Conservation (phyloP, 1,140 invertebrate genomes). For the Nylanderia fulva region DNA sequence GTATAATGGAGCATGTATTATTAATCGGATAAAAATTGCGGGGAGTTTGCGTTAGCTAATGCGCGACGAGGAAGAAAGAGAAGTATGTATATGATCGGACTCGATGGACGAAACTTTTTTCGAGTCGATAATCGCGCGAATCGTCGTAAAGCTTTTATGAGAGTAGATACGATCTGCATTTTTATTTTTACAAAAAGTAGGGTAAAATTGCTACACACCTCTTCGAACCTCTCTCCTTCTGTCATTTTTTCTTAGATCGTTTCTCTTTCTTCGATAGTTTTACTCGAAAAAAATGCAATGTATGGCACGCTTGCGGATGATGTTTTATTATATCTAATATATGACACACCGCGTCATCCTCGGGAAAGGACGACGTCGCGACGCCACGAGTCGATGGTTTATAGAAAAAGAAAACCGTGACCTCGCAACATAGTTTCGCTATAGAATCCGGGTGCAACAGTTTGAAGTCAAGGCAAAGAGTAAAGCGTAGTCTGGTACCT, state of each 20-base stretch:
- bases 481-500: slow-evolving; percentile 4
- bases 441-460: slow-evolving; percentile 36
- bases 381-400: background rate
- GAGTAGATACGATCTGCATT: slow-evolving; percentile 10
- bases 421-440: slow-evolving; percentile 14
- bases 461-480: slow-evolving; percentile 41
- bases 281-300: background rate
- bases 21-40: background rate
- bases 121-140: slow-evolving; percentile 44
- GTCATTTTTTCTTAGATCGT: background rate
- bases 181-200: slow-evolving; percentile 19
- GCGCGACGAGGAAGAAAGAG: background rate
- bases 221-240: background rate
- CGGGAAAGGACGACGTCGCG: background rate
- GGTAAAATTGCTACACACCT: background rate
- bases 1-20: slow-evolving; percentile 26
- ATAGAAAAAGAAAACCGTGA: slow-evolving; percentile 21
- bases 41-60: background rate
- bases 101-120: background rate
- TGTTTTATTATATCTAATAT: too few relatives aligned
- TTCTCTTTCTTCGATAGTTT: background rate
- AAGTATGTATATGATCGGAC: background rate
- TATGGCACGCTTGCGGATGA: background rate
- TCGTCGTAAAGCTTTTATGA: background rate
- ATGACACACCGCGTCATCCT: background rate